These are phyloP conservation scores for Marmota flaviventris DNA, from an alignment of 2,113 vertebrate genomes.

Conservation along the genomic window DNA sequence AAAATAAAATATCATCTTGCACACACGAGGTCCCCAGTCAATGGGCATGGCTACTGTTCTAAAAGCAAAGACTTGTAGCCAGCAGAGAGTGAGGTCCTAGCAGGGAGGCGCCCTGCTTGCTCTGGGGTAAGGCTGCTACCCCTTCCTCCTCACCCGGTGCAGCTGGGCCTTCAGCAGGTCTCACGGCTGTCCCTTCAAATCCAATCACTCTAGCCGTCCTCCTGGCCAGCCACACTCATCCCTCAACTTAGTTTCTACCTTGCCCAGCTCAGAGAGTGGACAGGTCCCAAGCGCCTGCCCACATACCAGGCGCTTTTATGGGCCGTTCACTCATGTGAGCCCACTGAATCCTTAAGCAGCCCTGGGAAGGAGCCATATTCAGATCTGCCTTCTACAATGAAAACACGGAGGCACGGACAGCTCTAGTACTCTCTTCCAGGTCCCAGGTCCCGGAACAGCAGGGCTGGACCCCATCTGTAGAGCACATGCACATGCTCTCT, in stretches of 20 bases:
- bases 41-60: not conserved
- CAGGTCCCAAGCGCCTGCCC: fast-evolving
- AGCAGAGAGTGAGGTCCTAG: not conserved
- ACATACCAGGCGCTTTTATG: fast-evolving
- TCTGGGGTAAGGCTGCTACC: not conserved
- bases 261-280: fast-evolving
- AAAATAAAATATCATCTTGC: not conserved
- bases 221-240: fast-evolving
- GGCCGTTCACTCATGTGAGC: not conserved
- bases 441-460: fast-evolving
- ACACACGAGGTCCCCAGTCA: not conserved
- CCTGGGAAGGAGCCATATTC: not conserved
- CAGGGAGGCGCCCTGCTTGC: fast-evolving
- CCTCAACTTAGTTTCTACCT: not conserved
- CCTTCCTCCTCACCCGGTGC: not conserved
- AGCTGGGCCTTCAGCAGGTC: fast-evolving
- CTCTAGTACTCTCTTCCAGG: not conserved
- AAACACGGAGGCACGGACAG: not conserved
- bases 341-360: not conserved
- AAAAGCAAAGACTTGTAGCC: not conserved
- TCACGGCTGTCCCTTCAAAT: not conserved
- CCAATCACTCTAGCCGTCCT: not conserved
- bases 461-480: not conserved
- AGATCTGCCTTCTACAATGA: not conserved
- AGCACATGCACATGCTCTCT: fast-evolving